A percentile compares a stretch with the other conserved stretches of the same genome.
Conservation (phyloP, 2,888 invertebrate genomes). For the Alsophila aescularia region DNA sequence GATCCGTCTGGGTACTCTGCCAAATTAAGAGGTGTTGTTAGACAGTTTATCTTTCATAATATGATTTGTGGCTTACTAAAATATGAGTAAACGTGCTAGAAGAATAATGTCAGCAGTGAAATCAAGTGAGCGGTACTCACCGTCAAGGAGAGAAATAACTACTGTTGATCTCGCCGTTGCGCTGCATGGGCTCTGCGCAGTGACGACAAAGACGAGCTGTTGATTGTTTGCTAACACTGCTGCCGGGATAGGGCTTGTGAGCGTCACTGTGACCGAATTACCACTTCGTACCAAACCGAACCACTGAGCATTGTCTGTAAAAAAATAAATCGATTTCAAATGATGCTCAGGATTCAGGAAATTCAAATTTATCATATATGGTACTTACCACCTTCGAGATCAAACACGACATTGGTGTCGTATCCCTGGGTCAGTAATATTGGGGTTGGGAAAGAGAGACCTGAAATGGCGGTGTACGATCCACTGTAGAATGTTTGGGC, state of each 20-base stretch:
- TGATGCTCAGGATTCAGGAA: background rate
- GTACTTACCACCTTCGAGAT: conserved; percentile 45
- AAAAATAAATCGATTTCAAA: background rate
- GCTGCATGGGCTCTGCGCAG: conserved; percentile 24
- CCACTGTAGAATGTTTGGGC: conserved; percentile 45
- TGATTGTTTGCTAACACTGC: conserved; percentile 37
- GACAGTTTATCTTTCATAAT: no score
- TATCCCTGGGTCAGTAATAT: conserved; percentile 42
- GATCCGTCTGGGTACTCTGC: conserved; percentile 22
- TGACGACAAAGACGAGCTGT: conserved; percentile 35
- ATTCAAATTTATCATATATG: conserved; percentile 9
- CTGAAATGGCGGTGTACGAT: conserved; percentile 30
- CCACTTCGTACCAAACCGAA: conserved; percentile 19
- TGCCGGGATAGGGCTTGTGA: conserved; percentile 37
- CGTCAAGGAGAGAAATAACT: conserved; percentile 28
- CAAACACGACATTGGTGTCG: conserved; percentile 39
- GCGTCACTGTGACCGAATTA: conserved; percentile 29
- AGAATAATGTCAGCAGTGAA: no score
- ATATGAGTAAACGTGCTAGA: no score
- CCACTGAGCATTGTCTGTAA: conserved; percentile 17
- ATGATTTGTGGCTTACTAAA: no score
- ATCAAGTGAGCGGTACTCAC: conserved; percentile 19
- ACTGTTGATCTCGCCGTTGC: conserved; percentile 30
- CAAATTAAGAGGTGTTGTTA: background rate
- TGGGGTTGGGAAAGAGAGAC: conserved; percentile 32